A percentile compares a stretch with the other conserved stretches of the same genome.
phyloP scores from a whole-genome alignment of 2,888 invertebrate genomes.

The Nebria salina region DNA sequence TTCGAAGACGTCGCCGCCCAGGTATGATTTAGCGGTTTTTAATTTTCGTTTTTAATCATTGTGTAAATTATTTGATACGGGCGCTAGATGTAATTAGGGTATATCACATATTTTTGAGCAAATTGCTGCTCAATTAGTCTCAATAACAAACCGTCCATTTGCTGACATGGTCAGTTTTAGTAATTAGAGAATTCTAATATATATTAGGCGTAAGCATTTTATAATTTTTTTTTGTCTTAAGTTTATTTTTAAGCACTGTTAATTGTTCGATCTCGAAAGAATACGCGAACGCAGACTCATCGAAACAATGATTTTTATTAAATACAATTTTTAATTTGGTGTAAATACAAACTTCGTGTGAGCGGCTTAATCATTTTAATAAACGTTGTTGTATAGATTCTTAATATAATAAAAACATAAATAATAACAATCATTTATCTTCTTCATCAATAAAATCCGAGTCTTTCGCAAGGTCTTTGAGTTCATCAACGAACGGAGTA shows the following conservation, averaged over 20 bases:
- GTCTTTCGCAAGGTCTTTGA: conserved; percentile 17
- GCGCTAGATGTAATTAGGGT: no score
- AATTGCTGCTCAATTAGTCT: conserved; percentile 53
- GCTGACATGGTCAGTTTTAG: conserved; percentile 55
- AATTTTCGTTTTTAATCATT: no score
- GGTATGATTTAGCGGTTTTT: no score
- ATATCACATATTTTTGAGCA: no score
- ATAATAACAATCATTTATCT: background rate
- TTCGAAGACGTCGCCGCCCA: no score
- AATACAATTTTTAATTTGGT: background rate
- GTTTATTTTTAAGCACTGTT: no score
- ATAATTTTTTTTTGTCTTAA: no score
- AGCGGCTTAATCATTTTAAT: conserved; percentile 4
- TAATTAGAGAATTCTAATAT: background rate
- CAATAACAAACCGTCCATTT: conserved; percentile 59
- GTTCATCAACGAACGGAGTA: conserved; percentile 30
- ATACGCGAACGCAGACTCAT: background rate
- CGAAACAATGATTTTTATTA: background rate
- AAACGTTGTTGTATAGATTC: conserved; percentile 24
- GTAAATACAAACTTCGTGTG: background rate
- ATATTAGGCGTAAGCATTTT: no score
- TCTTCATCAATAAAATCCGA: conserved; percentile 32
- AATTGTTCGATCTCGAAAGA: no score
- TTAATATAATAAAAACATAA: conserved; percentile 22
- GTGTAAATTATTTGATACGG: no score